These are phyloP conservation scores for Mesocricetus auratus DNA, from an alignment of 2,113 vertebrate species.

Conservation along the genomic window DNA sequence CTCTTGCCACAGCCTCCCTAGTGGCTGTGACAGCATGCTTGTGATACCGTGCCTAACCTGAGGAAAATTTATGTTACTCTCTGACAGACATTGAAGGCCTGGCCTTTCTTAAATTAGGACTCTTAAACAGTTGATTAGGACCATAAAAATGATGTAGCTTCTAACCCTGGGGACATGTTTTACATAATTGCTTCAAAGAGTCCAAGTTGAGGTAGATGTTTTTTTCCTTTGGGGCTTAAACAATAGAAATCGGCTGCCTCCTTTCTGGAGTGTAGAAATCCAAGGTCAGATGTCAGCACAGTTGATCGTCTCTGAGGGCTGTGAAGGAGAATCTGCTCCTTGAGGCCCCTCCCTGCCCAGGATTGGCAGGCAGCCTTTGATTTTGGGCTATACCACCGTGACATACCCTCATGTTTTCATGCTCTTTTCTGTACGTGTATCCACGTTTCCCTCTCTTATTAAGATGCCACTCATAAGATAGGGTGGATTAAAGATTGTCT, in stretches of 20 bases:
- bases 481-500: neutral
- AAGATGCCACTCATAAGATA: neutral
- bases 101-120: neutral
- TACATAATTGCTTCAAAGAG: neutral
- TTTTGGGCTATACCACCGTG: too few species aligned
- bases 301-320: neutral
- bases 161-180: neutral
- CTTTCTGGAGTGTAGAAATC: neutral
- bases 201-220: neutral
- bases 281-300: neutral
- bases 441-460: too few species aligned
- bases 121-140: neutral
- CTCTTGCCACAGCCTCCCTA: neutral
- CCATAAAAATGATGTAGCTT: neutral
- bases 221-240: neutral
- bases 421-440: neutral
- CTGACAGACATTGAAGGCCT: neutral
- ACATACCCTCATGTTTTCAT: neutral
- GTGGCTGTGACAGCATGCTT: too few species aligned
- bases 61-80: neutral
- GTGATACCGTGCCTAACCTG: too few species aligned
- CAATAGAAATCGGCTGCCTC: neutral
- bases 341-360: neutral
- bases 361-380: neutral
- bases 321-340: neutral